Conservation (phyloP, 2,113 vertebrate species). For the Hippopotamus amphibius region DNA sequence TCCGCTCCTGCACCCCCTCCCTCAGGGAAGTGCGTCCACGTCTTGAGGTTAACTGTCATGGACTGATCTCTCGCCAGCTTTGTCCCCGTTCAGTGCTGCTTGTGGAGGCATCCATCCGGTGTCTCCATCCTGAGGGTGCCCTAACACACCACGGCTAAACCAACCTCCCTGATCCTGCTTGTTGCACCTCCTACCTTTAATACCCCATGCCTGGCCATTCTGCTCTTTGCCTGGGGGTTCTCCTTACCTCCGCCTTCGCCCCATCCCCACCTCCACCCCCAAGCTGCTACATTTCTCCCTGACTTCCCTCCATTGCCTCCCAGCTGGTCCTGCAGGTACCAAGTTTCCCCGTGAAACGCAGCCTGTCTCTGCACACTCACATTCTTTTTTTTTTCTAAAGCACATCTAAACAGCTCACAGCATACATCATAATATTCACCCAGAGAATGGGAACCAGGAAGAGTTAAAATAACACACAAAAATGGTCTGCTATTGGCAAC, state of each 20-base stretch:
- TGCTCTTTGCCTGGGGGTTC: background rate
- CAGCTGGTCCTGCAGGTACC: rapidly evolving
- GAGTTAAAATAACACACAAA: background rate
- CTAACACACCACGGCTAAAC: rapidly evolving
- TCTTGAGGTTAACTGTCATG: rapidly evolving
- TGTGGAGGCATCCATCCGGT: background rate
- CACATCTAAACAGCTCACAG: background rate
- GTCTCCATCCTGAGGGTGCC: background rate
- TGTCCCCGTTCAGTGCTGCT: background rate
- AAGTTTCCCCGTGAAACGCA: background rate
- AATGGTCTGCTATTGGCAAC: background rate
- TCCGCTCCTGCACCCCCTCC: rapidly evolving
- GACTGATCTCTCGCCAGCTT: rapidly evolving
- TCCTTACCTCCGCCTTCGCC: background rate
- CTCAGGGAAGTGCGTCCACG: rapidly evolving
- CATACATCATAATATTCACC: rapidly evolving
- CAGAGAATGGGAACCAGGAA: background rate
- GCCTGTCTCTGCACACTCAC: background rate
- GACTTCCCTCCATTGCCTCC: rapidly evolving
- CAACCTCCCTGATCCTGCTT: background rate
- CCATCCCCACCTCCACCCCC: background rate
- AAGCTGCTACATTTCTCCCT: background rate
- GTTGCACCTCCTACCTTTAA: background rate
- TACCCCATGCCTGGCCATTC: rapidly evolving
- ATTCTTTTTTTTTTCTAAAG: background rate